Evolutionary conservation across 2,113 vertebrate genomes (phyloP).

Genomic region (Fregetta grallaria): DNA sequence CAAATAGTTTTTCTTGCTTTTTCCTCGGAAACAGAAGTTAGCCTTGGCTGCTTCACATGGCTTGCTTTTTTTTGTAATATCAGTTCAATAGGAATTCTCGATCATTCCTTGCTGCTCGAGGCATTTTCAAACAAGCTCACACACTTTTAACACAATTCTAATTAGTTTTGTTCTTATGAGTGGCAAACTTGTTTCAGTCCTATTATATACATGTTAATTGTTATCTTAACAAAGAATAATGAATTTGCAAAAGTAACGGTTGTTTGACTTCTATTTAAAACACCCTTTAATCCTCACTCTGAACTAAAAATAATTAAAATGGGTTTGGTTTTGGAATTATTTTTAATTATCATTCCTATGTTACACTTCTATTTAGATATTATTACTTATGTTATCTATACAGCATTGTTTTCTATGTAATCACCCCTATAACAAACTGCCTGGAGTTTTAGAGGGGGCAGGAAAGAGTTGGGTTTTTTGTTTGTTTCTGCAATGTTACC

Average conservation of each 20-base stretch:
- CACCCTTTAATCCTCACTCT: not conserved
- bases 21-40: not conserved
- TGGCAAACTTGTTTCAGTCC: slow-evolving; percentile 30
- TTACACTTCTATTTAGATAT: not conserved
- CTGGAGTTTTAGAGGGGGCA: not conserved
- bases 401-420: not conserved
- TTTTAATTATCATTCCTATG: not conserved
- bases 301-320: not conserved
- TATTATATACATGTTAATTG: slow-evolving; percentile 41
- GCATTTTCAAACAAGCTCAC: slow-evolving; percentile 40
- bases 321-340: not conserved
- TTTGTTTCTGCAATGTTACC: not conserved
- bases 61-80: not conserved
- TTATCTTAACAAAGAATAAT: slow-evolving; percentile 32
- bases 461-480: not conserved
- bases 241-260: not conserved
- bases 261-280: not conserved
- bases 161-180: slow-evolving; percentile 50
- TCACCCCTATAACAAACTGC: not conserved
- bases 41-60: not conserved
- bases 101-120: slow-evolving; percentile 32
- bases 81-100: not conserved
- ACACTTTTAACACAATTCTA: not conserved
- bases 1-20: not conserved
- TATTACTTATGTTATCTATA: not conserved